Conservation (phyloP, 1,140 invertebrate species). For the Drosophila busckii region DNA sequence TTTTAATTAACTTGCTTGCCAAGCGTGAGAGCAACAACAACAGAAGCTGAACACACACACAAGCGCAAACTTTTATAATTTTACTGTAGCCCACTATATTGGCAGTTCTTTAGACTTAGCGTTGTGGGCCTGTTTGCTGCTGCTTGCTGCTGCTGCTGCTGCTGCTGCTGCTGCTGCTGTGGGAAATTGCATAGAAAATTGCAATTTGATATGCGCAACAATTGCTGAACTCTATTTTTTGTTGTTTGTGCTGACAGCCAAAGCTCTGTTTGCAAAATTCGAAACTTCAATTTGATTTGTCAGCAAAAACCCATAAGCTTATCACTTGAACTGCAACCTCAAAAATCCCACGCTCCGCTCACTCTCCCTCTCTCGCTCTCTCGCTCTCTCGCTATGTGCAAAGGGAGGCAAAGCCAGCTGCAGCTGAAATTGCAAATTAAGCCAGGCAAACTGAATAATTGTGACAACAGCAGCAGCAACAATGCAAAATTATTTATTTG, state of each 20-base stretch:
- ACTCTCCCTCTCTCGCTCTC: no score
- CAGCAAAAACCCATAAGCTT: slow-evolving; percentile 1
- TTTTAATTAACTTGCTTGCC: slow-evolving; percentile 53
- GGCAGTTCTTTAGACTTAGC: slow-evolving; percentile 1
- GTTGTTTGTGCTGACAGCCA: slow-evolving; percentile 3
- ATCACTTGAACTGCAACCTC: background rate
- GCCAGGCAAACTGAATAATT: slow-evolving; percentile 24
- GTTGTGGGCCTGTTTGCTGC: no score
- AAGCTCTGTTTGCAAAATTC: slow-evolving; percentile 1
- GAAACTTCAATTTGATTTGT: slow-evolving; percentile 9
- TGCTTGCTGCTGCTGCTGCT: slow-evolving; percentile 5
- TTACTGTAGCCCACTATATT: slow-evolving; percentile 39
- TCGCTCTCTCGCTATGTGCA: no score
- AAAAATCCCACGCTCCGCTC: no score
- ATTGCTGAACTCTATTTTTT: slow-evolving; percentile 4
- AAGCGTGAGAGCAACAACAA: no score
- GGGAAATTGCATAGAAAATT: slow-evolving; percentile 42
- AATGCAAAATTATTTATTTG: slow-evolving; percentile 16
- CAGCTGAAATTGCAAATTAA: slow-evolving; percentile 26
- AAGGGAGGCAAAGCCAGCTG: no score
- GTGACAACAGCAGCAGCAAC: background rate
- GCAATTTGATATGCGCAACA: slow-evolving; percentile 46
- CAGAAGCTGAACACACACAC: no score
- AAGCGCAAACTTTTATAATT: slow-evolving; percentile 62
- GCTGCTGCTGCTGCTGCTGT: slow-evolving; percentile 8